A percentile compares a stretch with the other conserved stretches of the same genome.
These are phyloP conservation scores for Phasia obesa DNA, from an alignment of 2,888 invertebrate species.

Conservation along the genomic window DNA sequence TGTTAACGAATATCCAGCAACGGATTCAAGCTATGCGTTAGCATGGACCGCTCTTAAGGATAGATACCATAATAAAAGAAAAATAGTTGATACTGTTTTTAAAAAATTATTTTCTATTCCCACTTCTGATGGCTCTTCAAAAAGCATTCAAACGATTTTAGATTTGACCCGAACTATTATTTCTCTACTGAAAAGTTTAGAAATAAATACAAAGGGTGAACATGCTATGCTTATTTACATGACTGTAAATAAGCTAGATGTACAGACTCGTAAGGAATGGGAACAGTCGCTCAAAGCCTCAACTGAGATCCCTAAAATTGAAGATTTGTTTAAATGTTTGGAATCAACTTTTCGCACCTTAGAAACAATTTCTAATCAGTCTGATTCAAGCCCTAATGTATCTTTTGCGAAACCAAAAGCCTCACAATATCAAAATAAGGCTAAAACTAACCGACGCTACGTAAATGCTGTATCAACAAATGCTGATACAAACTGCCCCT, in stretches of 20 bases:
- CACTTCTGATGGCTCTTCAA: neutral
- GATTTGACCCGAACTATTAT: neutral
- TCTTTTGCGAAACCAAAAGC: too few relatives aligned
- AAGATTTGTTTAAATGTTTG: neutral
- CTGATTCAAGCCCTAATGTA: too few relatives aligned
- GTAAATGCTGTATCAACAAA: too few relatives aligned
- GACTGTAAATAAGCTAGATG: neutral
- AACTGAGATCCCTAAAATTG: neutral
- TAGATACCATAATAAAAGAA: neutral
- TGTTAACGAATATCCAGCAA: neutral
- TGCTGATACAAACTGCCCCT: too few relatives aligned
- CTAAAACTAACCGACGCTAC: too few relatives aligned
- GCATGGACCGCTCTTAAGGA: neutral
- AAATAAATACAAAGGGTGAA: neutral
- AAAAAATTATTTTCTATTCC: neutral
- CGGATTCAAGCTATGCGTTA: too few relatives aligned
- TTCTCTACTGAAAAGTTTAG: neutral
- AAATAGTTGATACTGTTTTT: neutral
- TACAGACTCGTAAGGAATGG: neutral
- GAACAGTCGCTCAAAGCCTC: neutral
- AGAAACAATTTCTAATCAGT: neutral
- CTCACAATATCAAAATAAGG: too few relatives aligned
- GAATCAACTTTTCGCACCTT: neutral
- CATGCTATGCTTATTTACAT: neutral
- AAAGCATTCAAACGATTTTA: neutral